Evolutionary conservation across 2,113 vertebrate species (phyloP), one percentile per base, ranked within the genome.

Genomic region (Thymallus thymallus): DNA sequence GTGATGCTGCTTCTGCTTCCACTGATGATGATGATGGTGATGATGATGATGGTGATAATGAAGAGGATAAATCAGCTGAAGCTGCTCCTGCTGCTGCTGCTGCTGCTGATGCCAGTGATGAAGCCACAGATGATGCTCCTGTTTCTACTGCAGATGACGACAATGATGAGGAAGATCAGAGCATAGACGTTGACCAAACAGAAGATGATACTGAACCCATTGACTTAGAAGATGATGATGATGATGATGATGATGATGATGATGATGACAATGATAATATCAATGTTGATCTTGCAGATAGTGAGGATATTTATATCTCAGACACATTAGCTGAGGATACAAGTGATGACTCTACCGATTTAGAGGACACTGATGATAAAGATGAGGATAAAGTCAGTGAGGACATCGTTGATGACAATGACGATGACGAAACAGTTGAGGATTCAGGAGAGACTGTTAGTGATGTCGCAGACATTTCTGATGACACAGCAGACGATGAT

Each of bases 401-500:
- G 14, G 90, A 91, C 82, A 89, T 88, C 22, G 89, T 76, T 2
- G 88, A 87, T 20, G 80, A 83, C 32, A 85, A 86, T 23, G 84
- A 81, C 0, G 78, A 81, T 0, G 76, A 84, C 1, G 76, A 82
- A 3, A 41, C 35, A 41, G 6, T n/a, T 2, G 12, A 48, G 51
- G 72, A 66, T 46, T 45, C 63, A 48, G 61, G 48, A 51, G 14
- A 14, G 48, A 51, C 14, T 4, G 16, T 5, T 6, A 23, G 22
- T 16, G 24, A n/a, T 7, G 63, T 46, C 20, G 73, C 80, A 0
- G 81, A 86, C 41, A 2, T 23, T 29, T 64, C 73, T 18, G 73
- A 71, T 22, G 81, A 80, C n/a, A 77, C 66, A 9, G 69, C 60
- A 22, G 79, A 80, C 12, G 80, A 82, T 18, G 82, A 85, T 6